Base-by-base conservation (phyloP, 2,797 vertebrate genomes). In the Leuciscus waleckii region DNA sequence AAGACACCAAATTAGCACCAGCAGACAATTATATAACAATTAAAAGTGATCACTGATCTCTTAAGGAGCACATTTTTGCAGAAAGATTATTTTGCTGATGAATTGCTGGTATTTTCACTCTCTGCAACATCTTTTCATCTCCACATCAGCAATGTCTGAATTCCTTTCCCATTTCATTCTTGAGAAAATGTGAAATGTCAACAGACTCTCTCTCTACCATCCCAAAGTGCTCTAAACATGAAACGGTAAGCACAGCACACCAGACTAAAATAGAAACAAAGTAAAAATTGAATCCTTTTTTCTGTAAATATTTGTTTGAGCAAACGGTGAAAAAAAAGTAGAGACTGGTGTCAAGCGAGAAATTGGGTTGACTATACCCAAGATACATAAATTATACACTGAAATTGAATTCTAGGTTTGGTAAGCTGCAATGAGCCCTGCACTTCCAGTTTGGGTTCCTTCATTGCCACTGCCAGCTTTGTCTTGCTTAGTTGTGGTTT, bases 231-330 rank as follows among this genome's bases (percentile, higher is more conserved):
- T 75, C 0, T 21, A 35, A 21, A 75, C 6, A 37, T 37, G 7
- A 76, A 35, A 74, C 1, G 1, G 26, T 32, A 32, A 75, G 49
- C 16, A 51, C 17, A 17, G 5, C 19, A 35, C 29, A 7, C 17
- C 71, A 54, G 49, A 75, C 73, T 23, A 75, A 75, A 75, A 75
- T 37, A 75, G 19, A 19, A 49, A 75, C 29, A 51, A 74, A 51
- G 5, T 32, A 32, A 11, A 58, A 19, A 21, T 21, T 13, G 3
- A 21, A 21, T 29, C 5, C 5, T 49, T 74, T 46, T 46, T 74
- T 5, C 17, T 54, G 29, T 74, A 74, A 74, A 74, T 10, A 32
- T 51, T 49, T 49, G 41, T 49, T 35, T 39, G 32, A 23, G 32
- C 10, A 35, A 75, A 23, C 29, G 13, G 17, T 14, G 49, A 21